Evolutionary conservation across 2,888 invertebrate genomes (phyloP), one percentile per base, ranked within the genome.

Genomic region (Liodrosophila aerea): DNA sequence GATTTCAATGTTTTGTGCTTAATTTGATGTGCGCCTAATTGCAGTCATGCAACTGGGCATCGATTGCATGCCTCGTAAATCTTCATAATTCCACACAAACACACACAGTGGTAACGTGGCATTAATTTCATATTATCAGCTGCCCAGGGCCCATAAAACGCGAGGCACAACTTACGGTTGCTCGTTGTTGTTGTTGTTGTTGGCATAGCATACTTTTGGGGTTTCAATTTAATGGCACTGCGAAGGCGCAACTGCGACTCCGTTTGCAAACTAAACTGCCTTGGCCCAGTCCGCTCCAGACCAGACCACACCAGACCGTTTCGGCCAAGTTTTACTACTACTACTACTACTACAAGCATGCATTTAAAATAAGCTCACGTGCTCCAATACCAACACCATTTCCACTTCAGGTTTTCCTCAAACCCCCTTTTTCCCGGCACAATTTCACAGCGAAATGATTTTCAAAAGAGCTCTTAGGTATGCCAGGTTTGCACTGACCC

Each of bases 91-190:
- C 69, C 59, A 46, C 18, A 22, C 22, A 22, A 4, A 22, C 22
- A 56, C 33, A 57, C 46, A 40, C 30, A 39, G 63, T 65, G 58
- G 53, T 29, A 56, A 47, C 51, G 36, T 56, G 64, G 73, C 74
- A 85, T 82, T 85, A 76, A 82, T 82, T 82, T 78, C 80, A 78
- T 78, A 81, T 78, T 82, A 84, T 84, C 85, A 65, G 75, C 57
- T 63, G 62, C 51, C 60, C 59, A 33, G 46, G 30, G 71, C 71
- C 67, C 44, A 80, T 78, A 76, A 76, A 74, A 61, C 63, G 71
- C 65, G 68, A 61, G 51, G 40, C 49, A 47, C 64, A 78, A 72
- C 82, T 77, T 69, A 76, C 63, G 65, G 65, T 51, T 45, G 58
- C 52, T 64, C 64, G n/a, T 66, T 64, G 64, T 46, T 11, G 49